Evolutionary conservation across 2,113 vertebrate genomes (phyloP).

Genomic region (Sapayoa aenigma): DNA sequence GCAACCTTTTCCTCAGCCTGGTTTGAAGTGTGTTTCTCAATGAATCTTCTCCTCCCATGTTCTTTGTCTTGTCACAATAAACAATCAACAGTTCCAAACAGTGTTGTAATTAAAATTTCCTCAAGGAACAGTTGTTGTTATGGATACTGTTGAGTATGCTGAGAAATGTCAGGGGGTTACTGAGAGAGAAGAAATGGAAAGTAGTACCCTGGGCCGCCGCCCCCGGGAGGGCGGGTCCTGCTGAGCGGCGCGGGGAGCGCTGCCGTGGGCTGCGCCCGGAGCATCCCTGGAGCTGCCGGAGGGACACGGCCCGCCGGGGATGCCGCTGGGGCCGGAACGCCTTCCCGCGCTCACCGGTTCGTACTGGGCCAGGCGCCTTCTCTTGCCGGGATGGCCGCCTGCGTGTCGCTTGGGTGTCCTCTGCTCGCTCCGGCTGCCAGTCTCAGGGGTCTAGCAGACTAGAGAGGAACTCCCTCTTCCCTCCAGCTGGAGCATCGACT

Average conservation of each 20-base stretch:
- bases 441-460: neutral
- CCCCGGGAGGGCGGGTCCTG: neutral
- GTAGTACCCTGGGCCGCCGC: neutral
- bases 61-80: conserved; percentile 60
- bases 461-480: no score
- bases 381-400: neutral
- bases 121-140: conserved; percentile 9
- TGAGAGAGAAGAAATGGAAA: neutral
- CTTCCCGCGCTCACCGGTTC: rapidly evolving
- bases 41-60: neutral
- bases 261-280: neutral
- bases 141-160: neutral
- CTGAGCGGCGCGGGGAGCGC: neutral
- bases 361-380: no score
- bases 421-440: neutral
- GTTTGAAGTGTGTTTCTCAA: neutral
- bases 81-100: conserved; percentile 32
- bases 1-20: neutral
- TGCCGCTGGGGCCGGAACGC: rapidly evolving
- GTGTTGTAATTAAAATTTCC: conserved; percentile 59
- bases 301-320: neutral
- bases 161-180: neutral
- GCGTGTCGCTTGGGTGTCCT: neutral
- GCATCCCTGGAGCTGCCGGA: neutral
- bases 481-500: rapidly evolving